Base-by-base conservation (phyloP, 2,797 vertebrate genomes). In the Amphiprion clarkii region DNA sequence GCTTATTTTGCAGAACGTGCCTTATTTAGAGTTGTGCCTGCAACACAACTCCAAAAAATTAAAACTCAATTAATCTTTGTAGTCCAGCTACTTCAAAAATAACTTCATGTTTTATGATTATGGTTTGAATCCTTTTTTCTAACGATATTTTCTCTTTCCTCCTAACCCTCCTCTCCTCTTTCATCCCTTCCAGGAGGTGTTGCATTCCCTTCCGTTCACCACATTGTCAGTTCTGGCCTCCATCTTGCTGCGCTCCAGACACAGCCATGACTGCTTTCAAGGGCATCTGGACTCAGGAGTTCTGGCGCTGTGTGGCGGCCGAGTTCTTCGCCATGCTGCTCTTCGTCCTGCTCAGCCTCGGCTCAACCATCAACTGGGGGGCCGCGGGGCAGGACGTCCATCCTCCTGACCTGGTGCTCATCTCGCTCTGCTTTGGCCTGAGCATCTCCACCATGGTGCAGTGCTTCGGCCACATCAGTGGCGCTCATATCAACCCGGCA, bases 231-330 rank as follows among this genome's bases (percentile, higher is more conserved):
- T 31, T 16, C 25, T 7, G n/a, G 57, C 40, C 55, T 31, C 39
- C 19, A 46, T 61, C 75, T n/a, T 62, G 29, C 78, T 96, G 93
- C 82, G 91, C 76, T 57, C 88, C 79, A 74, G 89, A 94, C 57
- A 79, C 69, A 82, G 88, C 93, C 85, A 98, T 98, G 97, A 93
- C 94, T 52, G 97, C 97, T 0, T 97, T 96, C 78, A 96, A 94
- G 87, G 97, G 96, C 27, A 95, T 97, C 74, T 98, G 96, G 96
- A 98, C 96, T n/a, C 96, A 97, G 81, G 89, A 95, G 21, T 98
- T 97, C 93, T 98, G 97, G 97, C 96, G 96, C 76, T 96, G 96
- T 0, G 95, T 97, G 63, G 92, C 94, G 0, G 96, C 94, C 0
- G 97, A 98, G 83, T 97, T 97, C 85, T 88, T 97, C 76, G 96